Evolutionary conservation across 2,797 vertebrate genomes (phyloP), one percentile per base, ranked within the genome.

Genomic region (Monodelphis domestica): DNA sequence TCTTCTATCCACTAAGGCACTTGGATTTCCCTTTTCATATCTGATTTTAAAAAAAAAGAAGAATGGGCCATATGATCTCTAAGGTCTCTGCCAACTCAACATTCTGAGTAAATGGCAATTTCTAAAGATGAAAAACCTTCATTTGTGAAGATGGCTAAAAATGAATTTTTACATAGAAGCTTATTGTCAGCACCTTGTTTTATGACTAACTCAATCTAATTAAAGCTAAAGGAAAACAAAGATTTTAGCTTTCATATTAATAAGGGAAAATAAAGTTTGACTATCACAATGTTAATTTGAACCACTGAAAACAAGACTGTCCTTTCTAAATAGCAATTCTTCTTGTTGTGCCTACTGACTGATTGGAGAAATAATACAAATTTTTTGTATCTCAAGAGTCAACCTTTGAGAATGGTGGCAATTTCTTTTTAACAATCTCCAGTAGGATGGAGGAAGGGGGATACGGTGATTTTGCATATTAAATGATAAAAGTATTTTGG

Each of bases 401-500:
- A 54, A 15, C 51, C 24, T 87, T 29, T 53, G n/a, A 84, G 38
- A 95, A 89, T 17, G 95, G 50, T 92, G 54, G 90, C 59, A 89
- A 3, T 1, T 21, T 56, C 12, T 0, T 56, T 96, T 96, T 26
- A 97, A 95, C 5, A 45, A 24, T 89, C 1, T 54, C 57, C 89
- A 95, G 55, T 63, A 91, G 89, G 54, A n/a, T 28, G 14, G 52
- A 96, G 89, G 91, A 53, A 92, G 5, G 90, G 52, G 87, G 87
- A 93, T n/a, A 55, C 87, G 7, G 29, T 96, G 0, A 0, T 94
- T 98, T 90, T 97, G 95, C 93, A 92, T 97, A 95, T 94, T 95
- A 97, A 96, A 91, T 95, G 94, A 96, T 97, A 95, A 97, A 97
- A 95, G 94, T 94, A 87, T 28, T 94, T 91, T 96, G 89, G 55